Conservation (phyloP, 1,140 invertebrate species). For the Papilio dardanus region DNA sequence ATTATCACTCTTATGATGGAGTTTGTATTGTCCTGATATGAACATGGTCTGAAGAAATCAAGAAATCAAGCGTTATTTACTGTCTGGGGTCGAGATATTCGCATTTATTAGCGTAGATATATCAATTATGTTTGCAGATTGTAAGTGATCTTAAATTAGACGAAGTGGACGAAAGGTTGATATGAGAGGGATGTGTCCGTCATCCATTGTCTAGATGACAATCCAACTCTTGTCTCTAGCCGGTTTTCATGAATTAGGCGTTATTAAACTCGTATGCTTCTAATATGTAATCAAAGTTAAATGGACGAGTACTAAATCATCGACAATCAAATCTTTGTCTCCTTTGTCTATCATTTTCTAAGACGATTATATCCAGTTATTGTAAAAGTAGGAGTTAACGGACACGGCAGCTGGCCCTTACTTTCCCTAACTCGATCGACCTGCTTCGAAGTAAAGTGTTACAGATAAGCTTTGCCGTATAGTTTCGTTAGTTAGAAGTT, state of each 20-base stretch:
- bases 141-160: neutral
- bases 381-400: constrained; percentile 6
- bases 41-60: no score
- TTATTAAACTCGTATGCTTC: neutral
- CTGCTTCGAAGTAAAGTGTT: neutral
- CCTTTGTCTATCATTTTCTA: neutral
- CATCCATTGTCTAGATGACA: neutral
- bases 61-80: neutral
- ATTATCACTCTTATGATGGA: no score
- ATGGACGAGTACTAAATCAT: no score
- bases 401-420: constrained; percentile 4
- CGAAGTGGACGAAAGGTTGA: neutral
- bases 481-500: neutral
- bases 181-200: neutral
- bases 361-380: neutral
- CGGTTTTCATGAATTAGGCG: neutral
- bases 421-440: constrained; percentile 14
- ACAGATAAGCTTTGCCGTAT: neutral
- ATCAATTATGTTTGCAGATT: no score
- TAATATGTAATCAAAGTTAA: no score
- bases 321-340: neutral
- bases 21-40: neutral
- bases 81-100: no score
- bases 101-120: no score
- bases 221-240: neutral